Percentiles rank a stretch among this genome's conserved stretches.
Conservation (phyloP, 2,888 invertebrate genomes). For the Xestoiulus laeticollis region DNA sequence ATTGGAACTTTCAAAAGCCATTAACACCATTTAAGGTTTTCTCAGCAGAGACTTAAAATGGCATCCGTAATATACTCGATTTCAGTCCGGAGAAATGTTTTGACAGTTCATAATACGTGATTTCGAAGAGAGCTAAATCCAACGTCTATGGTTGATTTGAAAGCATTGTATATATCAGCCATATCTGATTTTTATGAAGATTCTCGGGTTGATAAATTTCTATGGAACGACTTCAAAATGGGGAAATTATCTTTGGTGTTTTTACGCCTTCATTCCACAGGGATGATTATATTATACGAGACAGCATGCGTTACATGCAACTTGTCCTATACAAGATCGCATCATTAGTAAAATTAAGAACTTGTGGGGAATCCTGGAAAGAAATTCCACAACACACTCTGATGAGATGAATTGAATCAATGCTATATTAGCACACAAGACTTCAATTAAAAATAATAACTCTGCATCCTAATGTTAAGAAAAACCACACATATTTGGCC, state of each 20-base stretch:
- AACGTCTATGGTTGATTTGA: background rate
- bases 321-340: too few species aligned
- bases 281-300: too few species aligned
- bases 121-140: background rate
- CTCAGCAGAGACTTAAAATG: background rate
- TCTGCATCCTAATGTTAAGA: too few species aligned
- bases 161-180: background rate
- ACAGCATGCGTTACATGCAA: too few species aligned
- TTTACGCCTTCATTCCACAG: background rate
- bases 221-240: background rate
- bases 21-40: background rate
- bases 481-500: too few species aligned
- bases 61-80: background rate
- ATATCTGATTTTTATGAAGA: slow-evolving; percentile 23
- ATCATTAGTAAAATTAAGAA: too few species aligned
- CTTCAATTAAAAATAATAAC: too few species aligned
- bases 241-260: background rate
- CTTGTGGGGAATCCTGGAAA: too few species aligned
- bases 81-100: background rate
- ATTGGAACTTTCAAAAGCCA: background rate
- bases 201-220: slow-evolving; percentile 13
- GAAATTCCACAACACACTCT: too few species aligned
- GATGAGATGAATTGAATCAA: too few species aligned
- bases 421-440: too few species aligned
- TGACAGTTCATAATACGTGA: background rate